These are phyloP conservation scores for Thelaira solivaga DNA, from an alignment of 2,888 invertebrate species.

Conservation along the genomic window DNA sequence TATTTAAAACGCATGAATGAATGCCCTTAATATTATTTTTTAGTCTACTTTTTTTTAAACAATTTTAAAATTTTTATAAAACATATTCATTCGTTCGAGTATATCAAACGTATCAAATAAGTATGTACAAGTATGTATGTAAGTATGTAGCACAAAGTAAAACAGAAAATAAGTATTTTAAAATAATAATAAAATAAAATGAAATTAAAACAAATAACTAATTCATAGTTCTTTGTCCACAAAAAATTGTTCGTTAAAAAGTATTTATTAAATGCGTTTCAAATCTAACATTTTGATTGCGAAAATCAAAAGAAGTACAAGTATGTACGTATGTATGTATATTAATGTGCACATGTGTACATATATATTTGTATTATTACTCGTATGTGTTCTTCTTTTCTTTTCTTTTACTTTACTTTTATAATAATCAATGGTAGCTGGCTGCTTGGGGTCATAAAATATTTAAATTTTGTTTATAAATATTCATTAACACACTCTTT, in stretches of 20 bases:
- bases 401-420: neutral
- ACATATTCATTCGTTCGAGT: neutral
- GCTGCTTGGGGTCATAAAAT: constrained; percentile 15
- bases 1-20: too few relatives aligned
- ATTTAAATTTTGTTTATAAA: constrained; percentile 40
- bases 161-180: neutral
- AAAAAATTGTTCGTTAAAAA: neutral
- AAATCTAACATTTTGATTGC: neutral
- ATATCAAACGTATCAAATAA: neutral
- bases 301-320: neutral
- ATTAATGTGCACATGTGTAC: neutral
- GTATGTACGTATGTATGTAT: too few relatives aligned
- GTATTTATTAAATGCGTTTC: neutral
- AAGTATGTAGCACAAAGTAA: too few relatives aligned
- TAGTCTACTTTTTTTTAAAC: neutral
- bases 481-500: constrained; percentile 24
- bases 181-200: too few relatives aligned
- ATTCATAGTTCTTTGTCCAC: constrained; percentile 17
- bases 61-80: neutral
- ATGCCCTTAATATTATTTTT: neutral
- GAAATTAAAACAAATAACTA: too few relatives aligned
- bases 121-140: too few relatives aligned
- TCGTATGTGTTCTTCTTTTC: too few relatives aligned
- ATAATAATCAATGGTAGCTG: constrained; percentile 12
- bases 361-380: neutral